Conservation (phyloP, 2,797 vertebrate species). For the Micropoecilia bifurca region DNA sequence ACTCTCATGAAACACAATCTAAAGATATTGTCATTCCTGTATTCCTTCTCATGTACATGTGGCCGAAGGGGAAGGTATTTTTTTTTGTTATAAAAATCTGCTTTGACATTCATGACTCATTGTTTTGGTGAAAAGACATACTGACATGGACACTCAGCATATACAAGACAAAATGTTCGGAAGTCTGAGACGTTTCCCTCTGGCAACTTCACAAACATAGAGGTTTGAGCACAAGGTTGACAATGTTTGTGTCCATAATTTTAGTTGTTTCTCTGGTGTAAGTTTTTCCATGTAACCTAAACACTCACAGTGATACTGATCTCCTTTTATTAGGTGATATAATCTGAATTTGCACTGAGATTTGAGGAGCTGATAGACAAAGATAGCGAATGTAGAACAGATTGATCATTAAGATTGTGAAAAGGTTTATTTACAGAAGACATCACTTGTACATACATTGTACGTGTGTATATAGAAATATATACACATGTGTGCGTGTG, state of each 20-base stretch:
- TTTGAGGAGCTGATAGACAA: conserved; percentile 29
- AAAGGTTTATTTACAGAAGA: conserved; percentile 78
- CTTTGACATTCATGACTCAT: not conserved
- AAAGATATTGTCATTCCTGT: conserved; percentile 45
- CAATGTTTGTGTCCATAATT: not conserved
- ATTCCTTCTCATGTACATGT: conserved; percentile 22
- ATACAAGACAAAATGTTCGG: conserved; percentile 41
- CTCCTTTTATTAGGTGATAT: conserved; percentile 38
- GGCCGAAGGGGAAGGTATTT: conserved; percentile 12
- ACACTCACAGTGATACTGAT: conserved; percentile 20
- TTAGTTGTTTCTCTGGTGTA: not conserved
- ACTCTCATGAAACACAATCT: conserved; percentile 35
- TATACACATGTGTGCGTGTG: conserved; percentile 48
- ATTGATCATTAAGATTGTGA: conserved; percentile 21
- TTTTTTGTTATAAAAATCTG: conserved; percentile 25
- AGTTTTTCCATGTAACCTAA: conserved; percentile 1
- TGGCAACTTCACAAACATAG: not conserved
- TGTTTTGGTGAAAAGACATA: not conserved
- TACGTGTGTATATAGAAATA: conserved; percentile 60
- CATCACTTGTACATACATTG: conserved; percentile 50
- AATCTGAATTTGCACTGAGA: conserved; percentile 42
- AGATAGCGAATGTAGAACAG: conserved; percentile 35
- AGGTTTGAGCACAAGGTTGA: not conserved
- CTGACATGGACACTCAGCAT: conserved; percentile 9
- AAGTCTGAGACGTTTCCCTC: not conserved